Evolutionary conservation across 2,888 invertebrate species (phyloP).

Genomic region (Ctena decussata): DNA sequence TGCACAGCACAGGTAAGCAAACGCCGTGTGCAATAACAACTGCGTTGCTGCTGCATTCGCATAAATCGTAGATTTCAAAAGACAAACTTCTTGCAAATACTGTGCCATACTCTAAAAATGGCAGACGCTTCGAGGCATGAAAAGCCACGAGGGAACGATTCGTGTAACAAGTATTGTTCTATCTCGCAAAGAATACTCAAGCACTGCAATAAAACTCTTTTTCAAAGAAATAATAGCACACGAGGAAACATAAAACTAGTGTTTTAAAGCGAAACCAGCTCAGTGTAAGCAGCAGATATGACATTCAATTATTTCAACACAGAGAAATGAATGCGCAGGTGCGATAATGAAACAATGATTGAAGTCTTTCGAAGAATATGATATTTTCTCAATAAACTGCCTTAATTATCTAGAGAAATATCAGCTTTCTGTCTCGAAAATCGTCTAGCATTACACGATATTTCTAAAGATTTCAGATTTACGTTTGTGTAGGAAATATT

Average conservation of each 20-base stretch:
- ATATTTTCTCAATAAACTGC: not conserved
- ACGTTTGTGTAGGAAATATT: not conserved
- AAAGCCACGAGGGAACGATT: too few species aligned
- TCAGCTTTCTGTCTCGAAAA: not conserved
- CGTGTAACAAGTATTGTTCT: too few species aligned
- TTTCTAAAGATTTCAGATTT: constrained; percentile 1
- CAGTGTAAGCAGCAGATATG: not conserved
- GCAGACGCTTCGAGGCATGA: too few species aligned
- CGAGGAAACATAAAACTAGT: not conserved
- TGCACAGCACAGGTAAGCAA: too few species aligned
- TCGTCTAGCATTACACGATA: constrained; percentile 4
- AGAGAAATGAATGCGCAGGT: not conserved
- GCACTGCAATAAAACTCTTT: not conserved
- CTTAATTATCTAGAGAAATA: not conserved
- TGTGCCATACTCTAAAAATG: too few species aligned
- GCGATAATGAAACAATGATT: not conserved
- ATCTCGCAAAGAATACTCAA: too few species aligned
- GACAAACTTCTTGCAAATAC: too few species aligned
- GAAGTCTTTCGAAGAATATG: not conserved
- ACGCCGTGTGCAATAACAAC: too few species aligned
- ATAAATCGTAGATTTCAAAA: too few species aligned
- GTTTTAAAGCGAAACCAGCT: not conserved
- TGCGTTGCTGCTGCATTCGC: too few species aligned
- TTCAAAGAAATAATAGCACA: not conserved
- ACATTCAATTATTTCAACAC: not conserved